Evolutionary conservation across 2,113 vertebrate species (phyloP).

Genomic region (Laticauda laticaudata): DNA sequence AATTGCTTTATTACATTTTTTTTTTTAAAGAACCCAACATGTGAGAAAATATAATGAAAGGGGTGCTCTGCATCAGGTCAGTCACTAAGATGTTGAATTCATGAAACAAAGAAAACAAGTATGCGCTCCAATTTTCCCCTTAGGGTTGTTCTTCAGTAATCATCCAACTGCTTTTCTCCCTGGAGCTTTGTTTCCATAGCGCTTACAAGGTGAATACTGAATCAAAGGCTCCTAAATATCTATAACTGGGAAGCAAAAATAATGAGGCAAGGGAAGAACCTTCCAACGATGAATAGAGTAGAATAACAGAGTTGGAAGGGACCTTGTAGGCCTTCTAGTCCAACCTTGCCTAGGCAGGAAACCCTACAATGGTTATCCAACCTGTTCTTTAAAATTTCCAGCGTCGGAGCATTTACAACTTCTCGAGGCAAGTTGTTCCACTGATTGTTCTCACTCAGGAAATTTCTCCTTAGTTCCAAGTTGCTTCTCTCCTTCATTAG

Average conservation of each 20-base stretch:
- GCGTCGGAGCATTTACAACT: too few relatives aligned
- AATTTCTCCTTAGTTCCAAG: too few relatives aligned
- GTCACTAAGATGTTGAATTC: not conserved
- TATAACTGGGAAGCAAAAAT: not conserved
- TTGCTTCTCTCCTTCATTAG: too few relatives aligned
- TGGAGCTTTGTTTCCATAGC: slow-evolving; percentile 17
- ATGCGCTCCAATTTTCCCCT: not conserved
- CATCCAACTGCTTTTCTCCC: not conserved
- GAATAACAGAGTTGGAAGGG: too few relatives aligned
- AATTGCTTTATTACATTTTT: not conserved
- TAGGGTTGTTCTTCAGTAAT: not conserved
- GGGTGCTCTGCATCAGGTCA: not conserved
- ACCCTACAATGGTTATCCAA: too few relatives aligned
- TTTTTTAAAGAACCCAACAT: not conserved
- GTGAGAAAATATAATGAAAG: not conserved
- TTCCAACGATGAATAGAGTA: not conserved
- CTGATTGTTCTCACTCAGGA: too few relatives aligned
- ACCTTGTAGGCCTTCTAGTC: too few relatives aligned
- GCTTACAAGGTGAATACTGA: accelerated
- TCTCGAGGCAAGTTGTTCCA: too few relatives aligned
- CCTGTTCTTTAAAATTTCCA: too few relatives aligned
- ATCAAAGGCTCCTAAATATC: not conserved
- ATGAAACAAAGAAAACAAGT: slow-evolving; percentile 2
- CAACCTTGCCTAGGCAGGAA: too few relatives aligned
- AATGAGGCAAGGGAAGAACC: not conserved